Percentiles rank a stretch among this genome's conserved stretches.
phyloP scores from a whole-genome alignment of 2,888 invertebrate species.

The Gastrophysa polygoni region DNA sequence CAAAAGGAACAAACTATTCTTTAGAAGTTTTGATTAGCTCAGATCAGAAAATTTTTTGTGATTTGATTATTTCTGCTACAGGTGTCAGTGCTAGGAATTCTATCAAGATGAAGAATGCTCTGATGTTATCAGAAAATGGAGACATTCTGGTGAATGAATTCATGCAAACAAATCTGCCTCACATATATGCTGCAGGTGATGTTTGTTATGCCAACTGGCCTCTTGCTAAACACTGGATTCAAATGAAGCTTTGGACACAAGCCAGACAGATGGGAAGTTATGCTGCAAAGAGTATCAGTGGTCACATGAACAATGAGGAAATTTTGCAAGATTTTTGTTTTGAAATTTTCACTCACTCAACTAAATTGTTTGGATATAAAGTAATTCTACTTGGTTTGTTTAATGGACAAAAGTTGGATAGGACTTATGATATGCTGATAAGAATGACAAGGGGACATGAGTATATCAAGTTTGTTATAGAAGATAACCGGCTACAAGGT shows the following conservation, averaged over 20 bases:
- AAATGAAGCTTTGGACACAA: slow-evolving; percentile 97
- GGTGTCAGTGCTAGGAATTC: slow-evolving; percentile 81
- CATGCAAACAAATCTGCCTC: slow-evolving; percentile 78
- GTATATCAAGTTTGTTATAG: slow-evolving; percentile 87
- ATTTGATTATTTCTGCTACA: slow-evolving; percentile 94
- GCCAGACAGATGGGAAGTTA: slow-evolving; percentile 97
- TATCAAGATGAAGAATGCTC: slow-evolving; percentile 62
- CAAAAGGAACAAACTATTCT: slow-evolving; percentile 64
- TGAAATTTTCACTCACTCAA: slow-evolving; percentile 96
- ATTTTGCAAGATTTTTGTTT: slow-evolving; percentile 93
- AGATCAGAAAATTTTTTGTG: slow-evolving; percentile 75
- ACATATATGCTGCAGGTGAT: slow-evolving; percentile 96
- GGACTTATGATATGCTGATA: slow-evolving; percentile 81
- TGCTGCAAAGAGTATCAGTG: slow-evolving; percentile 89
- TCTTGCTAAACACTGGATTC: slow-evolving; percentile 83
- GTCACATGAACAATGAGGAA: slow-evolving; percentile 64
- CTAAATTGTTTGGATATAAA: slow-evolving; percentile 92
- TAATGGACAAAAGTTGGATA: slow-evolving; percentile 87
- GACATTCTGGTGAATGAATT: slow-evolving; percentile 85
- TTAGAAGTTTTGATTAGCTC: slow-evolving; percentile 77
- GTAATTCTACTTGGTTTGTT: slow-evolving; percentile 90
- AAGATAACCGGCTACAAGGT: slow-evolving; percentile 85
- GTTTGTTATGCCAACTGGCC: slow-evolving; percentile 85
- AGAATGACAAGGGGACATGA: slow-evolving; percentile 81
- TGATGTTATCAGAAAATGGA: slow-evolving; percentile 70